A percentile compares a stretch with the other conserved stretches of the same genome.
These are phyloP conservation scores for Hemichromis elongatus DNA, from an alignment of 2,113 vertebrate genomes.

Conservation along the genomic window DNA sequence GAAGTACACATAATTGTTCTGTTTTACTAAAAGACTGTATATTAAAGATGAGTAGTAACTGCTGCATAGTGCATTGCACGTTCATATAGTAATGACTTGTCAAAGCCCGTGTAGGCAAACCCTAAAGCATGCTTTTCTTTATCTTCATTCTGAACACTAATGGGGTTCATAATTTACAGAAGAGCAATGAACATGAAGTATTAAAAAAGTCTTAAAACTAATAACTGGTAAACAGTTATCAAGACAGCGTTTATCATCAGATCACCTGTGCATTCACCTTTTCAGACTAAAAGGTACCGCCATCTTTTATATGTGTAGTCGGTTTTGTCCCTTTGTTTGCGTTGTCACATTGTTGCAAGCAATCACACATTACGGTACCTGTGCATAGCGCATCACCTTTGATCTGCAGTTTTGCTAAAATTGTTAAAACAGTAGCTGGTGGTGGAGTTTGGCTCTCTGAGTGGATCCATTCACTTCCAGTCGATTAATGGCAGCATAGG, in stretches of 20 bases:
- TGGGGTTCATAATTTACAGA: background rate
- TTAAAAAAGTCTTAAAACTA: background rate
- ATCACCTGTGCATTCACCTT: too few relatives aligned
- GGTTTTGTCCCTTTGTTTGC: too few relatives aligned
- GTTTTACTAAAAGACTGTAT: background rate
- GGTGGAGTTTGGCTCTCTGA: too few relatives aligned
- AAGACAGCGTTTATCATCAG: too few relatives aligned
- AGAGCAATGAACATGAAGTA: background rate
- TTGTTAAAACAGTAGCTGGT: background rate
- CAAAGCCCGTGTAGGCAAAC: background rate
- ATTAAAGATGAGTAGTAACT: background rate
- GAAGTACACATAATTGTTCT: background rate
- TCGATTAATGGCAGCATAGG: background rate
- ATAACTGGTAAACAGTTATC: too few relatives aligned
- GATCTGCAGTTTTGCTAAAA: background rate
- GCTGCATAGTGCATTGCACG: background rate
- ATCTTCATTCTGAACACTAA: background rate
- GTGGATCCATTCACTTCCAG: background rate
- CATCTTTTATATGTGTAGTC: too few relatives aligned
- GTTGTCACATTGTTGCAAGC: too few relatives aligned
- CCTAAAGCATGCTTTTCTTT: background rate
- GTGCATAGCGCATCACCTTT: background rate
- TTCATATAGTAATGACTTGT: background rate
- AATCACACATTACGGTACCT: too few relatives aligned
- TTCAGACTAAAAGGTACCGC: too few relatives aligned